Percentiles rank a stretch among this genome's conserved stretches.
phyloP scores from a whole-genome alignment of 1,140 invertebrate species.

The Branchinecta lindahli region DNA sequence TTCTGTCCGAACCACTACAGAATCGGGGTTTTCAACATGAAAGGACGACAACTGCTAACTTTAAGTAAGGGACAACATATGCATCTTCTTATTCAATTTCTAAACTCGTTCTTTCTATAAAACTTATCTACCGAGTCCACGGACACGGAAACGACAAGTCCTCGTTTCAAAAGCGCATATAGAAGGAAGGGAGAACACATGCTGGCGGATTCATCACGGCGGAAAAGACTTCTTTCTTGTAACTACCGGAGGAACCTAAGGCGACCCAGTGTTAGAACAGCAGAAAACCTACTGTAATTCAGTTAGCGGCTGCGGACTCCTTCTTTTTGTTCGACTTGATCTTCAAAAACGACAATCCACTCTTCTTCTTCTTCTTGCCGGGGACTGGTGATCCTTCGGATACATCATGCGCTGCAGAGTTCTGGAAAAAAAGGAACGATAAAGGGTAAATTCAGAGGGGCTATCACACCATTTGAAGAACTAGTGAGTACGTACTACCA shows the following conservation, averaged over 20 bases:
- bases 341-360: slow-evolving; percentile 10
- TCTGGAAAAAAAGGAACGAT: neutral
- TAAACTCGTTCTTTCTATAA: too few relatives aligned
- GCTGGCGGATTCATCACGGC: neutral
- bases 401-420: neutral
- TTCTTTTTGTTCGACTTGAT: slow-evolving; percentile 6
- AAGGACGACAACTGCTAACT: too few relatives aligned
- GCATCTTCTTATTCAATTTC: too few relatives aligned
- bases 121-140: too few relatives aligned
- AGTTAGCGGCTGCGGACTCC: neutral
- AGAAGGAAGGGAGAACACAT: neutral
- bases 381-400: neutral
- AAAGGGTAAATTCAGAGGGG: too few relatives aligned
- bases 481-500: too few relatives aligned
- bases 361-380: slow-evolving; percentile 6
- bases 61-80: too few relatives aligned
- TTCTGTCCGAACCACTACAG: too few relatives aligned
- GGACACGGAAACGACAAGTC: neutral
- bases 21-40: too few relatives aligned
- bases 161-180: neutral
- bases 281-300: neutral
- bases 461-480: too few relatives aligned
- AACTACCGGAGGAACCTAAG: neutral
- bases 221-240: neutral
- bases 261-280: neutral